These are phyloP conservation scores for Apotomis betuletana DNA, from an alignment of 2,888 invertebrate species.

Conservation along the genomic window DNA sequence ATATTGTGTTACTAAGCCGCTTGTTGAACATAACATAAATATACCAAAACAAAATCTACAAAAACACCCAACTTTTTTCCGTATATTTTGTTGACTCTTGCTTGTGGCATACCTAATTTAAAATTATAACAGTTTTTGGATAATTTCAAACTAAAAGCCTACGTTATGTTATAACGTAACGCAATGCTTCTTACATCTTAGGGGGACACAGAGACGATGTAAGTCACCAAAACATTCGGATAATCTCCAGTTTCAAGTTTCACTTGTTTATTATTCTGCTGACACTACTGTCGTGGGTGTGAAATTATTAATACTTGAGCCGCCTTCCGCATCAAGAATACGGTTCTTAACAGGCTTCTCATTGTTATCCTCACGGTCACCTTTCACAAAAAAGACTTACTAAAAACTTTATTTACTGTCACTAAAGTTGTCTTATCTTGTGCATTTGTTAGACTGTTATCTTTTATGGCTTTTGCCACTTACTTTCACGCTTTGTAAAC, in stretches of 20 bases:
- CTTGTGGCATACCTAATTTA: no score
- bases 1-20: no score
- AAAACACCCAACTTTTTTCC: no score
- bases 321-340: constrained; percentile 41
- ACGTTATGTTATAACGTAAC: constrained; percentile 1
- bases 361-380: constrained; percentile 38
- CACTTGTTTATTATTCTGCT: constrained; percentile 41
- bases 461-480: constrained; percentile 40
- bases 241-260: constrained; percentile 32
- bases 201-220: neutral
- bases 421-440: constrained; percentile 31
- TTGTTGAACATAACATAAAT: neutral
- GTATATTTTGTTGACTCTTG: no score
- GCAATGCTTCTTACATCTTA: neutral
- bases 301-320: constrained; percentile 38
- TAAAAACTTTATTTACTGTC: constrained; percentile 20
- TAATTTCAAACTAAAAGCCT: constrained; percentile 2
- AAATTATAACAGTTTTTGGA: no score
- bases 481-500: constrained; percentile 39
- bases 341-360: constrained; percentile 43
- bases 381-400: constrained; percentile 41
- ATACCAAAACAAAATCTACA: no score
- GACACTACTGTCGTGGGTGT: constrained; percentile 41
- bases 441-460: constrained; percentile 34
- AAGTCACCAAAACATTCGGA: constrained; percentile 19